Base-by-base conservation (phyloP, 2,797 vertebrate genomes). In the Tamandua tetradactyla region DNA sequence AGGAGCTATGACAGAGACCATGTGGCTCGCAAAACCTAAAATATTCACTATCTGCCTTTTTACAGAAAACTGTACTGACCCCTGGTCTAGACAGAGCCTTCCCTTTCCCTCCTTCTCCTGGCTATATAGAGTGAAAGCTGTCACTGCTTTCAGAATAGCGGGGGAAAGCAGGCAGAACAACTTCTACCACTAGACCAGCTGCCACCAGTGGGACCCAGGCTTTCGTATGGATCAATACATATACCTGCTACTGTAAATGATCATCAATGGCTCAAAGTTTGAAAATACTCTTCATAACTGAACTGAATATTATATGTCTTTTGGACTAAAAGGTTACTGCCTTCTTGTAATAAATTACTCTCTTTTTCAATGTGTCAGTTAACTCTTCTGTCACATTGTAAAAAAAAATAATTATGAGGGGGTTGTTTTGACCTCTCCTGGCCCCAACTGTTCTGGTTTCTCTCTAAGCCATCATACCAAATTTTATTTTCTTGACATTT, bases 301-400 rank as follows among this genome's bases (percentile, higher is more conserved):
- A 89, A 71, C 37, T 71, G 12, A 83, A 30, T 55, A 55, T 80
- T 84, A 49, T 79, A 59, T 35, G 35, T 44, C 32, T 68, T 94
- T 62, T 81, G 68, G 35, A 44, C 80, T 14, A 22, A 89, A 94
- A 37, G 37, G 0, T 82, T 76, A 35, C 6, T 47, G 32, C 61
- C 81, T 87, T 76, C 64, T 78, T 87, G 20, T 55, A 87, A 72
- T 37, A 59, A 87, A 52, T 93, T 59, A 90, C 61, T 35, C 44
- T 66, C 30, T 55, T 40, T 72, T 35, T 3, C 20, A 44, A 22
- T 89, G n/a, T 59, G 72, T 49, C 15, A 37, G 40, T 7, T 47
- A 47, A 47, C 44, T 47, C 44, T 47, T 47, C 11, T 47, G 44
- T 47, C 7, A 47, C 44, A 47, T 47, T 47, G n/a, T n/a, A n/a